These are phyloP conservation scores for Peromyscus polionotus DNA, from an alignment of 2,113 vertebrate species.

Conservation along the genomic window DNA sequence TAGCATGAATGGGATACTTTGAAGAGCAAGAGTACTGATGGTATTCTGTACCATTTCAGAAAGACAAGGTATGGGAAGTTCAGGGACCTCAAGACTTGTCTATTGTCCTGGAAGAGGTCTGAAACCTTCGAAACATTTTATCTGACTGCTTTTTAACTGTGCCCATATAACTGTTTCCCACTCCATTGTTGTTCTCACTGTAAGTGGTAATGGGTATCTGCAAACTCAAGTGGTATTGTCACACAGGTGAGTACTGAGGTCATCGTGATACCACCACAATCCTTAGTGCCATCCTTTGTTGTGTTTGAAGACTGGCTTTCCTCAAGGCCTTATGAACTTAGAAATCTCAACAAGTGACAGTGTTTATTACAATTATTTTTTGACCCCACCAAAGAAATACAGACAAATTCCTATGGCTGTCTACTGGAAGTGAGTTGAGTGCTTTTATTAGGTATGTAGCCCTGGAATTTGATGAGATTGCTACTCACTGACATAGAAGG, in stretches of 20 bases:
- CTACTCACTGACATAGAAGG: background rate
- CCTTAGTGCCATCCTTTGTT: background rate
- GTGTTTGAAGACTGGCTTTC: background rate
- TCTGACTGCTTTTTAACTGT: background rate
- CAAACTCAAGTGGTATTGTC: background rate
- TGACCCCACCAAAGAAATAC: background rate
- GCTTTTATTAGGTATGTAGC: background rate
- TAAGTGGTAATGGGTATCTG: background rate
- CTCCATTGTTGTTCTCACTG: background rate
- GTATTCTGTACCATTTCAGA: background rate
- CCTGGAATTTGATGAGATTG: background rate
- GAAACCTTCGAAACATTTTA: background rate
- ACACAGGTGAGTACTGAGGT: fast-evolving
- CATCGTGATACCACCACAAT: background rate
- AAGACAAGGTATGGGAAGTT: background rate
- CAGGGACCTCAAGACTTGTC: background rate
- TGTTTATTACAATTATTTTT: background rate
- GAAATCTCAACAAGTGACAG: background rate
- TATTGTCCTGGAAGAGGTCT: background rate
- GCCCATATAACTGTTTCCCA: background rate
- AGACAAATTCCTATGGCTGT: background rate
- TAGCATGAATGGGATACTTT: background rate
- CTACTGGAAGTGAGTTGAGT: background rate
- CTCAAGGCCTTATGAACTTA: background rate
- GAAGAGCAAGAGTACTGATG: background rate